phyloP scores from a whole-genome alignment of 2,797 vertebrate species.

The Pangasius larnaudii region DNA sequence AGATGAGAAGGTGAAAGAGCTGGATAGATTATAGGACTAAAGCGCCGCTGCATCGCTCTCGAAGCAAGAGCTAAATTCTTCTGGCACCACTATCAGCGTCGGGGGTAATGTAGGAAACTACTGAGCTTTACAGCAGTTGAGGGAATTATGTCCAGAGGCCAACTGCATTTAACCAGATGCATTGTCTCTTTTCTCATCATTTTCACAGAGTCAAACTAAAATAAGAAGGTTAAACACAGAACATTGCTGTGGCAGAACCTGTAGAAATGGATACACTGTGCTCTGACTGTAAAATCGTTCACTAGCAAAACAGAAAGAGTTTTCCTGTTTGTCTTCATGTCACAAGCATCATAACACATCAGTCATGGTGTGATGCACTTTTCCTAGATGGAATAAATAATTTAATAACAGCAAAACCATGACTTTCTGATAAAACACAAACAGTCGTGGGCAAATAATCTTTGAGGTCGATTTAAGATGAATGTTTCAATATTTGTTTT shows the following conservation, averaged over 20 bases:
- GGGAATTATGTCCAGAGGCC: background rate
- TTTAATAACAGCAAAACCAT: background rate
- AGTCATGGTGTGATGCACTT: background rate
- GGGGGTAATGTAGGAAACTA: background rate
- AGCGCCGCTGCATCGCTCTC: background rate
- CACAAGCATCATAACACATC: background rate
- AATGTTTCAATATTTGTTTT: background rate
- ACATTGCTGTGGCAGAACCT: background rate
- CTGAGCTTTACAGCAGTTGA: background rate
- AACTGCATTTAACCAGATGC: background rate
- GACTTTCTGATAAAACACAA: background rate
- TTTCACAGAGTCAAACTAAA: background rate
- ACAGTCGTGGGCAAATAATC: background rate
- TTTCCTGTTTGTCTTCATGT: background rate
- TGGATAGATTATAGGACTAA: background rate
- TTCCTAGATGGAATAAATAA: background rate
- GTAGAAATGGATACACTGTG: background rate
- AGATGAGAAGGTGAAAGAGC: background rate
- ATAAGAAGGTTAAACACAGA: background rate
- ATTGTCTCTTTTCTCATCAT: slow-evolving; percentile 1
- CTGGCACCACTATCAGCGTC: background rate
- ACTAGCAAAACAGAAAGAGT: background rate
- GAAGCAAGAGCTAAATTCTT: background rate
- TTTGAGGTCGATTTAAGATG: background rate
- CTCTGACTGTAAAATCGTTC: background rate